Evolutionary conservation across 2,113 vertebrate species (phyloP).

Genomic region (Galeopterus variegatus): DNA sequence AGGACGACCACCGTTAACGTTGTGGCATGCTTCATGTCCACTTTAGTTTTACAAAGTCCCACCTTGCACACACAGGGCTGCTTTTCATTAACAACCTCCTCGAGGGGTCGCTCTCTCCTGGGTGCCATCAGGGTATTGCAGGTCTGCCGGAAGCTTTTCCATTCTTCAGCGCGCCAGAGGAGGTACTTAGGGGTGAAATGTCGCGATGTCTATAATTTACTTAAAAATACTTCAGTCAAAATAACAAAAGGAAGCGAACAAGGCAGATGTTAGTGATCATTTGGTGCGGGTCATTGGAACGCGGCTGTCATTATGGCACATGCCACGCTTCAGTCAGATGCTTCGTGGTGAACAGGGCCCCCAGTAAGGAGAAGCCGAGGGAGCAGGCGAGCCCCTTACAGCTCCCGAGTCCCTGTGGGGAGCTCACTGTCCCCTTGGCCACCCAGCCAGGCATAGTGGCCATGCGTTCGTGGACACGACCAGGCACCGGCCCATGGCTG

Average conservation of each 20-base stretch:
- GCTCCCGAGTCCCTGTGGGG: not conserved
- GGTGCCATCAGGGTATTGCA: fast-evolving
- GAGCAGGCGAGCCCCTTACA: not conserved
- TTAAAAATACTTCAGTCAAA: not conserved
- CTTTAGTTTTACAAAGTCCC: not conserved
- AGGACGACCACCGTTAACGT: not conserved
- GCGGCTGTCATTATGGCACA: no score
- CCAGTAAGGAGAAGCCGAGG: not conserved
- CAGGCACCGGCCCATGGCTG: no score
- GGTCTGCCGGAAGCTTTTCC: fast-evolving
- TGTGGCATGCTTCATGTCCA: fast-evolving
- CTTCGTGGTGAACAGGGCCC: not conserved
- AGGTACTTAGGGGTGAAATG: fast-evolving
- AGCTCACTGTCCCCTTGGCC: not conserved
- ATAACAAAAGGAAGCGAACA: not conserved
- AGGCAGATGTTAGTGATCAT: no score
- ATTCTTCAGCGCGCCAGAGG: not conserved
- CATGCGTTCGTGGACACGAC: no score
- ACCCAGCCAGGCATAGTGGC: no score
- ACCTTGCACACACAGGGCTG: fast-evolving
- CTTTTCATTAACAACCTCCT: no score
- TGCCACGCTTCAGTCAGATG: no score
- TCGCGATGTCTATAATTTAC: not conserved
- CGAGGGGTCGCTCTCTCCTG: no score
- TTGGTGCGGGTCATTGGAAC: fast-evolving